These are phyloP conservation scores for Biston betularia DNA, from an alignment of 2,888 invertebrate genomes.

Conservation along the genomic window DNA sequence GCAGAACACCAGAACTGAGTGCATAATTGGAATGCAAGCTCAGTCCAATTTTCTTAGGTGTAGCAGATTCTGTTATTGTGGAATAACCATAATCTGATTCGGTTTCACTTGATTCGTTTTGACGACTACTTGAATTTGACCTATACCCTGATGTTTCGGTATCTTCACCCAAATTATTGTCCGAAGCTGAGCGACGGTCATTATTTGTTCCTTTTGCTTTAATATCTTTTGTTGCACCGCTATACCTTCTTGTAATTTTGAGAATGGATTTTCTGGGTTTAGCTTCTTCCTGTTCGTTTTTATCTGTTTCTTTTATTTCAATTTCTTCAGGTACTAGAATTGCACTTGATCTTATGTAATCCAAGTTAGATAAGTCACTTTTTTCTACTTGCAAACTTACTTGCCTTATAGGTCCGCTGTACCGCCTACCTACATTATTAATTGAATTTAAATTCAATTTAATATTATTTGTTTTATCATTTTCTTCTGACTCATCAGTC, in stretches of 20 bases:
- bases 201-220: conserved; percentile 43
- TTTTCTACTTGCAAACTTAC: conserved; percentile 60
- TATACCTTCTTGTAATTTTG: conserved; percentile 64
- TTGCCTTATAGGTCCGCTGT: conserved; percentile 67
- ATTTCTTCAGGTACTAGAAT: conserved; percentile 57
- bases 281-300: conserved; percentile 50
- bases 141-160: conserved; percentile 86
- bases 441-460: conserved; percentile 47
- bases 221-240: conserved; percentile 57
- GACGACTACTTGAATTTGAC: conserved; percentile 78
- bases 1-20: conserved; percentile 78
- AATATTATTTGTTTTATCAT: conserved; percentile 39
- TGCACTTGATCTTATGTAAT: conserved; percentile 50
- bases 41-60: conserved; percentile 84
- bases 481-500: conserved; percentile 41
- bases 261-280: conserved; percentile 74
- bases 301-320: conserved; percentile 49
- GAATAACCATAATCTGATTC: conserved; percentile 88
- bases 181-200: conserved; percentile 34
- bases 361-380: conserved; percentile 63
- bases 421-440: conserved; percentile 57
- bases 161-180: conserved; percentile 59
- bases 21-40: conserved; percentile 69
- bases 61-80: conserved; percentile 86
- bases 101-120: conserved; percentile 79